These are phyloP conservation scores for Bradysia coprophila DNA, from an alignment of 1,140 invertebrate species.

Conservation along the genomic window DNA sequence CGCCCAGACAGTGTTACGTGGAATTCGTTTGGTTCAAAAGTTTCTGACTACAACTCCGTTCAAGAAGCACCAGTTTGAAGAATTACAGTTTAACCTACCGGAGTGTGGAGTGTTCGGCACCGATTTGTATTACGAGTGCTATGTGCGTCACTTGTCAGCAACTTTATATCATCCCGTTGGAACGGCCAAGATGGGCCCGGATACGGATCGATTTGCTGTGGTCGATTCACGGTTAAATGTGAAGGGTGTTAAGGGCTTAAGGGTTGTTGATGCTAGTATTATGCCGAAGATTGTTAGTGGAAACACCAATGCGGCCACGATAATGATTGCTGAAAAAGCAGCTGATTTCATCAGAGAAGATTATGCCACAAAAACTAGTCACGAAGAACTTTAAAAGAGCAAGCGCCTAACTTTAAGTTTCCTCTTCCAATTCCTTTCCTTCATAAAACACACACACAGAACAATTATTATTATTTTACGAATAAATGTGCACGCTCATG, in stretches of 20 bases:
- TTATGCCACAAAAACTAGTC: constrained; percentile 18
- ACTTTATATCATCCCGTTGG: constrained; percentile 22
- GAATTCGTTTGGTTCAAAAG: constrained; percentile 25
- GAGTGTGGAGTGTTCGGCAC: constrained; percentile 7
- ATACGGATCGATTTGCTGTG: constrained; percentile 16
- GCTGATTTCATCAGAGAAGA: constrained; percentile 48
- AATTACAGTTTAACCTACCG: neutral
- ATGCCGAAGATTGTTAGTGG: constrained; percentile 53
- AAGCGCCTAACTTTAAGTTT: neutral
- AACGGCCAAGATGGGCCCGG: constrained; percentile 23
- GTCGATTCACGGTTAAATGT: constrained; percentile 31
- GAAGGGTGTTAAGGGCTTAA: constrained; percentile 30
- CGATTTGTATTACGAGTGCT: constrained; percentile 17
- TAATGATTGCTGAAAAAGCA: constrained; percentile 64
- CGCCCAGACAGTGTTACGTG: constrained; percentile 42
- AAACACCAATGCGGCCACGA: constrained; percentile 57
- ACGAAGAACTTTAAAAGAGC: neutral
- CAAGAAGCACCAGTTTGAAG: constrained; percentile 13
- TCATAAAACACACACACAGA: too few species aligned
- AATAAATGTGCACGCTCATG: too few species aligned
- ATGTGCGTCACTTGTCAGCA: constrained; percentile 8
- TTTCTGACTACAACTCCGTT: constrained; percentile 26
- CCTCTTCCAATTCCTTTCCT: too few species aligned
- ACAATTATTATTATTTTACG: too few species aligned
- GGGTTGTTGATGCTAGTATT: constrained; percentile 36